A percentile compares a stretch with the other conserved stretches of the same genome.
Evolutionary conservation across 2,888 invertebrate species (phyloP).

Genomic region (Tiliacea citrago): DNA sequence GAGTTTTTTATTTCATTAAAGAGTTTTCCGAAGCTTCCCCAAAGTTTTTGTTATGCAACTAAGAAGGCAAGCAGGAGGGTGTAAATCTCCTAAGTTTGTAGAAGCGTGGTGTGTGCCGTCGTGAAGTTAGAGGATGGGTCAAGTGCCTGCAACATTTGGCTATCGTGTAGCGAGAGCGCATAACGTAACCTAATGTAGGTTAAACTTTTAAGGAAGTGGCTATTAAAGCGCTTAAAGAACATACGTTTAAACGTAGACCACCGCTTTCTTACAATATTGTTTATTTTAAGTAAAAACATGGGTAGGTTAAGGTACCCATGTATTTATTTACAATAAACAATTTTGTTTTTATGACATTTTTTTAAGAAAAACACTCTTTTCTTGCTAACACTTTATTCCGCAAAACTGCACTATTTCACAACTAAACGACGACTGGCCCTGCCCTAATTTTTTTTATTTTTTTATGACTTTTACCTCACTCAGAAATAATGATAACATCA

Average conservation of each 20-base stretch:
- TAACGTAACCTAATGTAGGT: slow-evolving; percentile 29
- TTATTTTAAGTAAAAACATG: not conserved
- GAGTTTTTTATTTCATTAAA: not conserved
- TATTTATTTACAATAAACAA: too few species aligned
- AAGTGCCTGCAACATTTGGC: slow-evolving; percentile 53
- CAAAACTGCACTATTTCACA: too few species aligned
- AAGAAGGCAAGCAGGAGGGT: slow-evolving; percentile 4
- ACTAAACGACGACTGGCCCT: too few species aligned
- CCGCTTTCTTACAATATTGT: too few species aligned
- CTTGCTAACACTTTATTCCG: too few species aligned
- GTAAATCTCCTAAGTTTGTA: slow-evolving; percentile 35
- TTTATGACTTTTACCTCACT: too few species aligned
- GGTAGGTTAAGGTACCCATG: too few species aligned
- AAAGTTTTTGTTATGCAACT: slow-evolving; percentile 9
- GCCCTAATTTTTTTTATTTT: too few species aligned
- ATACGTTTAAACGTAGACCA: slow-evolving; percentile 17
- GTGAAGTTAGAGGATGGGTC: slow-evolving; percentile 43
- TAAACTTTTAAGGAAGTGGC: slow-evolving; percentile 23
- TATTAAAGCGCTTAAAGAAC: slow-evolving; percentile 23
- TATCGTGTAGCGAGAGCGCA: slow-evolving; percentile 42
- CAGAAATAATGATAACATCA: too few species aligned
- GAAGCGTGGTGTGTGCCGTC: slow-evolving; percentile 19
- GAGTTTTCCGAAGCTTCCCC: not conserved
- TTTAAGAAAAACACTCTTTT: too few species aligned
- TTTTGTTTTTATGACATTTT: too few species aligned